Evolutionary conservation across 2,113 vertebrate genomes (phyloP).

Genomic region (Pelmatolapia mariae): DNA sequence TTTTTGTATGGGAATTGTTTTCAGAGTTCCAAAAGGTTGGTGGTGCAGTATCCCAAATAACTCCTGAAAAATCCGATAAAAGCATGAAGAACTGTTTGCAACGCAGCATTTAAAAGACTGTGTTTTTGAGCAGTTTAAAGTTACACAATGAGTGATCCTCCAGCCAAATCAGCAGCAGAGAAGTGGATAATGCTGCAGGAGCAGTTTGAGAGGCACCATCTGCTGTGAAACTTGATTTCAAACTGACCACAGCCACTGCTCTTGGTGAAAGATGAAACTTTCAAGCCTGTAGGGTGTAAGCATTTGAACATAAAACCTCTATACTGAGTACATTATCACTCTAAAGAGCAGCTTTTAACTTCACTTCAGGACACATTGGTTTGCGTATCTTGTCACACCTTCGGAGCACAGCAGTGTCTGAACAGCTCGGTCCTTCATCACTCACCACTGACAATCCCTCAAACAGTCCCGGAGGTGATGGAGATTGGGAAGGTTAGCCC

Average conservation of each 20-base stretch:
- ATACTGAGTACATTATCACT: background rate
- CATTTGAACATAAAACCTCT: background rate
- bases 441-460: constrained; percentile 1
- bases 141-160: background rate
- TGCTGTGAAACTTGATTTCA: background rate
- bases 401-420: background rate
- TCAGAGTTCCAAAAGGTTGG: background rate
- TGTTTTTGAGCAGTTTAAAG: background rate
- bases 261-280: background rate
- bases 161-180: background rate
- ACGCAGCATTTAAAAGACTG: background rate
- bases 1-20: background rate
- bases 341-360: background rate
- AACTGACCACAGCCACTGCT: background rate
- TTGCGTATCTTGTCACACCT: background rate
- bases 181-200: background rate
- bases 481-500: background rate
- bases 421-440: constrained; percentile 2
- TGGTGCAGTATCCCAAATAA: background rate
- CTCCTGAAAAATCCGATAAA: background rate
- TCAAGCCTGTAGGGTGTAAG: background rate
- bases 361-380: background rate
- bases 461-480: background rate
- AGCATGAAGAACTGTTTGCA: background rate
- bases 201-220: background rate